These are phyloP conservation scores for Microhierax caerulescens DNA, from an alignment of 2,797 vertebrate genomes.

Conservation along the genomic window DNA sequence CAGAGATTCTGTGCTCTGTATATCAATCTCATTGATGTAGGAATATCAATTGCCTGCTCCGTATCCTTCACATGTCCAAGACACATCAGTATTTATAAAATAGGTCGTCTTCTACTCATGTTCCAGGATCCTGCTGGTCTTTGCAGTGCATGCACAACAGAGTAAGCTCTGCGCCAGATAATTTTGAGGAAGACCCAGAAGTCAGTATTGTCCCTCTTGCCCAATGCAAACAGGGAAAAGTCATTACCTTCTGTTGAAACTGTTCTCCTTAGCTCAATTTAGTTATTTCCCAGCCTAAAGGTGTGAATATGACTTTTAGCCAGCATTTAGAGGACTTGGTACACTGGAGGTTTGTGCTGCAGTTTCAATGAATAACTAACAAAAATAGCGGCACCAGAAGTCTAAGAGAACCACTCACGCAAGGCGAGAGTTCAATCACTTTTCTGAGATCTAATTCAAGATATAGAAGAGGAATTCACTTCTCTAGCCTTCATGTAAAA, in stretches of 20 bases:
- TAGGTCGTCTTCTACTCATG: background rate
- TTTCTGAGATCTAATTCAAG: background rate
- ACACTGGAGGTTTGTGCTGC: background rate
- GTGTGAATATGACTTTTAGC: background rate
- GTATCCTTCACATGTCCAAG: fast-evolving
- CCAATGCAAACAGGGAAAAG: background rate
- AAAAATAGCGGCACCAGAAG: background rate
- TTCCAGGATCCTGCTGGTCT: background rate
- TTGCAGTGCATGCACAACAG: background rate
- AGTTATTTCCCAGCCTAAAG: background rate
- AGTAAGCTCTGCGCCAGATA: background rate
- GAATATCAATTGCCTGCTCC: background rate
- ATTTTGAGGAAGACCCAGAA: background rate
- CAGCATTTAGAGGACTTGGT: background rate
- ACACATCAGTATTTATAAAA: background rate
- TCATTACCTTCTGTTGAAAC: background rate
- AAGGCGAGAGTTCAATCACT: background rate
- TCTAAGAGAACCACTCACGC: background rate
- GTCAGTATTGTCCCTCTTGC: background rate
- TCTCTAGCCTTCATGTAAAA: background rate
- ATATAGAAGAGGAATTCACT: background rate
- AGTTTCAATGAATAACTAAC: background rate
- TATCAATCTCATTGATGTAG: no score
- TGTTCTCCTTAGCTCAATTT: background rate
- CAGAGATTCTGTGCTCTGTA: background rate